A percentile compares a stretch with the other conserved stretches of the same genome.
Evolutionary conservation across 1,140 invertebrate genomes (phyloP).

Genomic region (Temnothorax curvispinosus): DNA sequence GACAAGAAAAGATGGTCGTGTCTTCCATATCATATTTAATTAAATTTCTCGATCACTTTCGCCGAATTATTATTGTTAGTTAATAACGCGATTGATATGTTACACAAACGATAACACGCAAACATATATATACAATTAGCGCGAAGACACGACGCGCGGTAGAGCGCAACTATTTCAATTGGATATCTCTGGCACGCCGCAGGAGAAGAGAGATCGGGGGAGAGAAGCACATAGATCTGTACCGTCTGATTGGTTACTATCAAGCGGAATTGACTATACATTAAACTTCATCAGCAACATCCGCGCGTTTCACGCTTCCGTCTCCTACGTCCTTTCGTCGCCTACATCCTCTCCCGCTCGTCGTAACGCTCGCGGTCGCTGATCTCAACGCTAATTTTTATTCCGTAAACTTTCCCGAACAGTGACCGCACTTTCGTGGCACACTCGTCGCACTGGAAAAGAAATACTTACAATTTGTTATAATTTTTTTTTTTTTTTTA

Average conservation of each 20-base stretch:
- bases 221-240: conserved; percentile 54
- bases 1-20: not conserved
- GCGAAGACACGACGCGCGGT: conserved; percentile 27
- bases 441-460: not conserved
- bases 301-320: not conserved
- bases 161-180: conserved; percentile 54
- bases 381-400: not conserved
- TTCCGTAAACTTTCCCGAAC: not conserved
- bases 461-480: conserved; percentile 10
- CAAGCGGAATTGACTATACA: conserved; percentile 62
- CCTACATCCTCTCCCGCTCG: not conserved
- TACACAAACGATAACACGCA: not conserved
- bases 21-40: not conserved
- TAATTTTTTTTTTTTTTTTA: not conserved
- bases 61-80: not conserved
- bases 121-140: not conserved
- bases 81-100: not conserved
- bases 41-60: not conserved
- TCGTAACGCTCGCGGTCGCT: not conserved
- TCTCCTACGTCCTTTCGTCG: not conserved
- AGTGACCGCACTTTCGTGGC: not conserved
- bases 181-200: conserved; percentile 52
- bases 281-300: conserved; percentile 19
- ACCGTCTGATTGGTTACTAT: conserved; percentile 62
- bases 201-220: conserved; percentile 25